These are phyloP conservation scores for Indri indri DNA, from an alignment of 2,113 vertebrate species.

Conservation along the genomic window DNA sequence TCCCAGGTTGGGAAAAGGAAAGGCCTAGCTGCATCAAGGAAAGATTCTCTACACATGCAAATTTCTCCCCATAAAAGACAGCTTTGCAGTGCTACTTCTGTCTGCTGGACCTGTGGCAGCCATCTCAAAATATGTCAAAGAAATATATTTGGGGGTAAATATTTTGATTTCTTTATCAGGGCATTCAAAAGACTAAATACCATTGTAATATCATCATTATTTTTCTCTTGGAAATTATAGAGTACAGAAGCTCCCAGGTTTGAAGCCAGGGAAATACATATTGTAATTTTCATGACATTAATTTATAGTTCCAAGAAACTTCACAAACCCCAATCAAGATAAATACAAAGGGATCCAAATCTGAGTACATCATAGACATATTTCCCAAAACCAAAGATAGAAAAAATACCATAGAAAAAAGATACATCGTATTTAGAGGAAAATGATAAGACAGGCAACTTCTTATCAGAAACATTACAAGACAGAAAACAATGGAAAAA, in stretches of 20 bases:
- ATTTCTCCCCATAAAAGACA: too few species aligned
- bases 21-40: too few species aligned
- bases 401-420: not conserved
- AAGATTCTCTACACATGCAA: too few species aligned
- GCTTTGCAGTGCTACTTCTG: too few species aligned
- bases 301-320: not conserved
- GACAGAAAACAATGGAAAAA: not conserved
- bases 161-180: not conserved
- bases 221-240: not conserved
- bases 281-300: not conserved
- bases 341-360: not conserved
- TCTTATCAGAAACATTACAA: not conserved
- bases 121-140: too few species aligned
- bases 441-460: not conserved
- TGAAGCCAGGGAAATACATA: not conserved
- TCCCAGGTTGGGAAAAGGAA: too few species aligned
- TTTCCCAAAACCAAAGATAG: not conserved
- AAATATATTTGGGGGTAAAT: too few species aligned
- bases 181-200: not conserved
- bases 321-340: not conserved
- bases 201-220: not conserved
- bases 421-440: not conserved
- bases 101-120: too few species aligned
- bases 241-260: not conserved
- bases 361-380: not conserved